These are phyloP conservation scores for Oreonectes daqikongensis DNA, from an alignment of 2,797 vertebrate genomes.

Conservation along the genomic window DNA sequence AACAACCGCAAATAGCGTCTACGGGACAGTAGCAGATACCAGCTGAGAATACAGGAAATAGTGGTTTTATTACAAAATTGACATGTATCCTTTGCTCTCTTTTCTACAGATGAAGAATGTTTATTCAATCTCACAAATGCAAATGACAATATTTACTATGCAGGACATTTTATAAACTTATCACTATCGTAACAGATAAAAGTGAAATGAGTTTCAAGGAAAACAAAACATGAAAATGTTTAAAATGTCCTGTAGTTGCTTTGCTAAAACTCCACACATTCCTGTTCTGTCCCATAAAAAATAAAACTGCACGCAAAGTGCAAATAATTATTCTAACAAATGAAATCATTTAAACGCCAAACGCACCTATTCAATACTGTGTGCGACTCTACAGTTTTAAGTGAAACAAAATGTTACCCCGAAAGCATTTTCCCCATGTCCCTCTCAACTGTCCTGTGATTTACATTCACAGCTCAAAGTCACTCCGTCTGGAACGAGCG, in stretches of 20 bases:
- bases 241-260: neutral
- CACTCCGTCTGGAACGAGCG: slow-evolving; percentile 10
- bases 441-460: slow-evolving; percentile 31
- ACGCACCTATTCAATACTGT: neutral
- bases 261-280: neutral
- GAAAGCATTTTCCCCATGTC: neutral
- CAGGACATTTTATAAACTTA: neutral
- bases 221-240: neutral
- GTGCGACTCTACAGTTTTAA: neutral
- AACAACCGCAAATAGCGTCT: neutral
- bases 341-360: neutral
- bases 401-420: neutral
- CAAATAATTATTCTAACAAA: neutral
- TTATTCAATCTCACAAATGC: neutral
- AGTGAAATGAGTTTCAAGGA: neutral
- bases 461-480: slow-evolving; percentile 50
- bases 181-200: neutral
- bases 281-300: neutral
- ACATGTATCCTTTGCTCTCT: neutral
- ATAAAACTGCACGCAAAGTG: neutral
- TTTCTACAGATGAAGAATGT: neutral
- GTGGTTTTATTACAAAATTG: neutral
- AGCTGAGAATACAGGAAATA: neutral
- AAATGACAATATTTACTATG: neutral
- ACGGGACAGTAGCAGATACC: neutral